Evolutionary conservation across 2,797 vertebrate species (phyloP).

Genomic region (Natrix natrix): DNA sequence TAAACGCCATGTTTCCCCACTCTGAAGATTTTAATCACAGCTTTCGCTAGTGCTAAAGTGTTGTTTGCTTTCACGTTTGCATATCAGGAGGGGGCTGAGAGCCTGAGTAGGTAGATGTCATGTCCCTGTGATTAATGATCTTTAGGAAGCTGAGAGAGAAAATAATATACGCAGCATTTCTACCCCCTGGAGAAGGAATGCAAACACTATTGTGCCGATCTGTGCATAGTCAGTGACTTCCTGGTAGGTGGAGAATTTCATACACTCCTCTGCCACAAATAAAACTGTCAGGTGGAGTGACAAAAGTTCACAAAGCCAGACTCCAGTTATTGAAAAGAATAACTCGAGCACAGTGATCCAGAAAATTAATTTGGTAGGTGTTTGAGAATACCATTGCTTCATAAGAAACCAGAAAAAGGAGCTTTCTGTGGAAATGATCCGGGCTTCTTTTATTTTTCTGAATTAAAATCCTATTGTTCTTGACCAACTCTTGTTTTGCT

Average conservation of each 20-base stretch:
- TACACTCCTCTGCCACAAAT: slow-evolving; percentile 78
- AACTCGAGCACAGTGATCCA: slow-evolving; percentile 79
- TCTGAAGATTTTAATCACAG: slow-evolving; percentile 68
- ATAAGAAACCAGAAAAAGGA: slow-evolving; percentile 71
- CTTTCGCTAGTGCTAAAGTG: slow-evolving; percentile 63
- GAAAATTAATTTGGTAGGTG: slow-evolving; percentile 80
- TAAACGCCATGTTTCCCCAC: slow-evolving; percentile 51
- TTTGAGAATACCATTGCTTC: slow-evolving; percentile 71
- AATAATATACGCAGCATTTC: slow-evolving; percentile 77
- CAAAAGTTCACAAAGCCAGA: slow-evolving; percentile 75
- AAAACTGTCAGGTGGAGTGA: slow-evolving; percentile 80
- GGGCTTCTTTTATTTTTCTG: slow-evolving; percentile 67
- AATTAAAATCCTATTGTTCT: slow-evolving; percentile 59
- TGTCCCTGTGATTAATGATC: slow-evolving; percentile 83
- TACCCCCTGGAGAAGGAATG: slow-evolving; percentile 80
- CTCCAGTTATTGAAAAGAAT: slow-evolving; percentile 77
- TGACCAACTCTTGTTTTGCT: slow-evolving; percentile 51
- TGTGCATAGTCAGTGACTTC: slow-evolving; percentile 74
- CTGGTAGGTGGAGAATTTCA: slow-evolving; percentile 83
- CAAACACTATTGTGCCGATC: slow-evolving; percentile 79
- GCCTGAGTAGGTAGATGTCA: slow-evolving; percentile 75
- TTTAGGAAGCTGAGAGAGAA: slow-evolving; percentile 70
- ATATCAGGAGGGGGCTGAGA: slow-evolving; percentile 76
- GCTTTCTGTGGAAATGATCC: slow-evolving; percentile 63
- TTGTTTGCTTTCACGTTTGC: slow-evolving; percentile 69